Base-by-base conservation (phyloP, 2,797 vertebrate species). In the Ctenopoma multispine region DNA sequence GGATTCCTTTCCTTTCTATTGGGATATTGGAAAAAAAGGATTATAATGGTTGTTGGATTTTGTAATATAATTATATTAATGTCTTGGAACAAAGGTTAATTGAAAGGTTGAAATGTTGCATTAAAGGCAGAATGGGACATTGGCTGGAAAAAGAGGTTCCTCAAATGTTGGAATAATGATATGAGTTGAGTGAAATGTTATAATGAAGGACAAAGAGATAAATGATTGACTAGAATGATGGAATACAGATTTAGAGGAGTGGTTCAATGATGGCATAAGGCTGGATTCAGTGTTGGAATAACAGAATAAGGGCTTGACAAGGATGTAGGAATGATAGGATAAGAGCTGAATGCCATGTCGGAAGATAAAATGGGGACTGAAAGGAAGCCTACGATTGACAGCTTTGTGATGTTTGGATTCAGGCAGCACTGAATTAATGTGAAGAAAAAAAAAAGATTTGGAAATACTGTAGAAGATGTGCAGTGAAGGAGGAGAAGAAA, bases 331-430 rank as follows among this genome's bases (percentile, higher is more conserved):
- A 58, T 63, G 46, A 76, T 56, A 44, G 57, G 50, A 79, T 67
- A 60, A 79, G 55, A 44, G 71, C 46, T 56, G 36, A 77, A 72
- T 59, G 51, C n/a, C 54, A 38, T 51, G 60, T 77, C 78, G 64
- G 46, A 75, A 72, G 73, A 82, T 61, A 24, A 58, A 4, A 77
- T 73, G 46, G 81, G 64, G 31, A 21, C 13, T 41, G 65, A 80
- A 76, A 41, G 48, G 63, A 75, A 56, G 69, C 18, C 24, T 23
- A 29, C 15, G 76, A 87, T 66, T 81, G 84, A 79, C 73, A 62
- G 69, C 80, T 77, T 67, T 77, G 72, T 75, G 72, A 71, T 72
- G 70, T 72, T 72, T 3, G 20, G 58, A 79, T 77, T 76, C 63
- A 23, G 38, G 54, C 81, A 43, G 60, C 47, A 11, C 24, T 63